phyloP scores from a whole-genome alignment of 2,113 vertebrate species.

The Mobula hypostoma region DNA sequence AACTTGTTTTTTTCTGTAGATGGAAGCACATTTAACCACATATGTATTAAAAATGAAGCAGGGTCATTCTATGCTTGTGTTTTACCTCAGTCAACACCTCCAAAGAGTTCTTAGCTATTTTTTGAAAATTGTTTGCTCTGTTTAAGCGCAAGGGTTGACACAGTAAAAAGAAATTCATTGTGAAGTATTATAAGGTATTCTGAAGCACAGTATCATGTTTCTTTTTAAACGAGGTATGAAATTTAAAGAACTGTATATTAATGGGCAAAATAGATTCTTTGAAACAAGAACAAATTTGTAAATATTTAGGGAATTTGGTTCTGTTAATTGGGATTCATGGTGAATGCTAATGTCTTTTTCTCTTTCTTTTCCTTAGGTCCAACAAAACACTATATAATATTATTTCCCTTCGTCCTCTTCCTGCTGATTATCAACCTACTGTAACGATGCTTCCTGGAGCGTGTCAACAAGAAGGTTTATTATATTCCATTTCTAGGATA shows the following conservation, averaged over 20 bases:
- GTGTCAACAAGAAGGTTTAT: constrained; percentile 60
- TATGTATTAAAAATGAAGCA: not conserved
- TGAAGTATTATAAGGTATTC: not conserved
- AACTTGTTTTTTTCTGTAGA: too few species aligned
- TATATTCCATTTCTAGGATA: not conserved
- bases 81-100: not conserved
- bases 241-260: not conserved
- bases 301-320: not conserved
- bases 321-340: not conserved
- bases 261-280: not conserved
- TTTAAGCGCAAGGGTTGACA: not conserved
- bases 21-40: not conserved
- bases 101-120: not conserved
- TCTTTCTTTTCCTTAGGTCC: constrained; percentile 61
- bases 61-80: not conserved
- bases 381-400: constrained; percentile 81
- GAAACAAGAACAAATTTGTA: not conserved
- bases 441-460: constrained; percentile 65
- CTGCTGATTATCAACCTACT: constrained; percentile 73
- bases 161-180: not conserved
- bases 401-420: constrained; percentile 81
- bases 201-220: not conserved
- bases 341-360: not conserved
- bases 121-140: not conserved
- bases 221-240: too few species aligned